These are phyloP conservation scores for Gila robusta DNA, from an alignment of 2,797 vertebrate genomes.

Conservation along the genomic window DNA sequence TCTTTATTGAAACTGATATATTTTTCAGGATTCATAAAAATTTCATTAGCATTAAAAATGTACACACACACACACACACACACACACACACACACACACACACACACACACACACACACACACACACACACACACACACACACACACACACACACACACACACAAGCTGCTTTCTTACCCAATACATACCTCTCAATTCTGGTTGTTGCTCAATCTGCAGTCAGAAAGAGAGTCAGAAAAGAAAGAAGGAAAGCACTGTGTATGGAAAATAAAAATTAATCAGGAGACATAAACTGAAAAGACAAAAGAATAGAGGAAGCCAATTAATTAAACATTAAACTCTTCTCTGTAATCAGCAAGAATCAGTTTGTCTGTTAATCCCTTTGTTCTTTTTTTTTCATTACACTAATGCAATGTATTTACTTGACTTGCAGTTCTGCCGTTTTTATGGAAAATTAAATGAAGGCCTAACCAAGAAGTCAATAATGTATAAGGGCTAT, in stretches of 20 bases:
- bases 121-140: too few relatives aligned
- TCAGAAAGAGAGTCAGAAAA: neutral
- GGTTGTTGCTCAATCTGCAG: neutral
- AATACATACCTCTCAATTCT: neutral
- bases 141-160: too few relatives aligned
- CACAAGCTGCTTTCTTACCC: too few relatives aligned
- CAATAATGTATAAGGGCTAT: neutral
- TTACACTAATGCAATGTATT: neutral
- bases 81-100: too few relatives aligned
- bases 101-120: too few relatives aligned
- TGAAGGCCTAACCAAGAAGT: neutral
- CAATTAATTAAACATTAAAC: constrained; percentile 29
- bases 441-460: neutral
- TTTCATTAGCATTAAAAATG: too few relatives aligned
- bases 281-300: constrained; percentile 5
- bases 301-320: constrained; percentile 13
- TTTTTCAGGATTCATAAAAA: too few relatives aligned
- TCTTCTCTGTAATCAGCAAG: constrained; percentile 5
- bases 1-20: too few relatives aligned
- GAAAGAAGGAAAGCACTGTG: neutral
- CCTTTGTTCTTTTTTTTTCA: neutral
- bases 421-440: neutral
- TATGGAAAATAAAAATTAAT: neutral
- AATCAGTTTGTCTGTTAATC: neutral
- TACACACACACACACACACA: too few relatives aligned